These are phyloP conservation scores for Okamejei kenojei DNA, from an alignment of 2,797 vertebrate genomes.

Conservation along the genomic window DNA sequence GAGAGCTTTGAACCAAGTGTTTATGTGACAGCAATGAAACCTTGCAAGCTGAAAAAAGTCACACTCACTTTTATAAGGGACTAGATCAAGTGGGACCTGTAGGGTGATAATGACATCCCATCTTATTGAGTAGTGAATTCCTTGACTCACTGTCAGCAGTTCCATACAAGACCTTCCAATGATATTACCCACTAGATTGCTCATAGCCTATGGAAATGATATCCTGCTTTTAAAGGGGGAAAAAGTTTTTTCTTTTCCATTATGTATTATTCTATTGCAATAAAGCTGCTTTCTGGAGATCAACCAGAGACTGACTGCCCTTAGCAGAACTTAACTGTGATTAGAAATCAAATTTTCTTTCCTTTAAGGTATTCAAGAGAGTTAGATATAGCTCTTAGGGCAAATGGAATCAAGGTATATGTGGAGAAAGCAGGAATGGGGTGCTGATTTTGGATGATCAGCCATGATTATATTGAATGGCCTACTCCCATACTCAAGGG, in stretches of 20 bases:
- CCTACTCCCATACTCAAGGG: too few species aligned
- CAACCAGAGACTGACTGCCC: not conserved
- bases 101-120: not conserved
- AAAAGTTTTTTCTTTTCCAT: not conserved
- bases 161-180: not conserved
- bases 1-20: not conserved
- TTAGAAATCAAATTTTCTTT: not conserved
- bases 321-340: not conserved
- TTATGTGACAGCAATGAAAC: not conserved
- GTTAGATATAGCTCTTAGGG: too few species aligned
- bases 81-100: too few species aligned
- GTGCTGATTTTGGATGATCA: too few species aligned
- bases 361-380: too few species aligned
- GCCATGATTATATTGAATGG: too few species aligned
- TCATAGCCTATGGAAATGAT: not conserved
- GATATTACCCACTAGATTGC: not conserved
- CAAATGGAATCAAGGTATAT: too few species aligned
- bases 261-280: not conserved
- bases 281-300: not conserved
- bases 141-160: not conserved
- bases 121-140: not conserved
- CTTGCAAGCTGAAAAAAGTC: not conserved
- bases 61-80: not conserved
- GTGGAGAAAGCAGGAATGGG: too few species aligned
- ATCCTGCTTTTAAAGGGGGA: not conserved